Evolutionary conservation across 2,113 vertebrate genomes (phyloP).

Genomic region (Planiliza haematocheilus): DNA sequence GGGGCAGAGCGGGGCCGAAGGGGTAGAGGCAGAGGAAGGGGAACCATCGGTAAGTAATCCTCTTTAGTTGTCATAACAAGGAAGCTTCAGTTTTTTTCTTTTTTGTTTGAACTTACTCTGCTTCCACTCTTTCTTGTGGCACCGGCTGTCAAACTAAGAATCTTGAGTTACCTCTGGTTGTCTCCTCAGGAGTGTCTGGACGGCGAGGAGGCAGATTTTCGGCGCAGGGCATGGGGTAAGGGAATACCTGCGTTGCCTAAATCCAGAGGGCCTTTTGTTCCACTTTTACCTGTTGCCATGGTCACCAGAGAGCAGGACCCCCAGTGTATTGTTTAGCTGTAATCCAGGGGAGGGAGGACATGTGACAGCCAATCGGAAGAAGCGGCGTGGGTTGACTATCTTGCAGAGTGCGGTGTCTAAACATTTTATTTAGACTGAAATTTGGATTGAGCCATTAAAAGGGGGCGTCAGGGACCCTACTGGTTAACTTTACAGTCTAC

Average conservation of each 20-base stretch:
- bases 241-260: slow-evolving; percentile 70
- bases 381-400: slow-evolving; percentile 28
- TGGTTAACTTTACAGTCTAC: slow-evolving; percentile 9
- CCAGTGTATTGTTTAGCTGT: slow-evolving; percentile 69
- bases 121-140: slow-evolving; percentile 8
- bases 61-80: background rate
- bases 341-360: slow-evolving; percentile 63
- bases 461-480: background rate
- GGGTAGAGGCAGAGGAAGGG: slow-evolving; percentile 95
- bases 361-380: slow-evolving; percentile 50
- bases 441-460: slow-evolving; percentile 27
- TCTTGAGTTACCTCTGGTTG: background rate
- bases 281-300: slow-evolving; percentile 77
- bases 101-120: background rate
- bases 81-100: no score
- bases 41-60: slow-evolving; percentile 78
- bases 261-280: slow-evolving; percentile 65
- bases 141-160: slow-evolving; percentile 71
- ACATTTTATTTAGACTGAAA: slow-evolving; percentile 44
- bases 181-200: slow-evolving; percentile 63
- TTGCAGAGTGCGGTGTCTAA: slow-evolving; percentile 23
- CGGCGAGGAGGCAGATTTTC: slow-evolving; percentile 95
- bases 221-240: slow-evolving; percentile 99
- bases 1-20: slow-evolving; percentile 93
- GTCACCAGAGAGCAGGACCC: slow-evolving; percentile 77